A percentile compares a stretch with the other conserved stretches of the same genome.
phyloP scores from a whole-genome alignment of 53 echinoderm and acorn worm species.

The Glandiceps talaboti region DNA sequence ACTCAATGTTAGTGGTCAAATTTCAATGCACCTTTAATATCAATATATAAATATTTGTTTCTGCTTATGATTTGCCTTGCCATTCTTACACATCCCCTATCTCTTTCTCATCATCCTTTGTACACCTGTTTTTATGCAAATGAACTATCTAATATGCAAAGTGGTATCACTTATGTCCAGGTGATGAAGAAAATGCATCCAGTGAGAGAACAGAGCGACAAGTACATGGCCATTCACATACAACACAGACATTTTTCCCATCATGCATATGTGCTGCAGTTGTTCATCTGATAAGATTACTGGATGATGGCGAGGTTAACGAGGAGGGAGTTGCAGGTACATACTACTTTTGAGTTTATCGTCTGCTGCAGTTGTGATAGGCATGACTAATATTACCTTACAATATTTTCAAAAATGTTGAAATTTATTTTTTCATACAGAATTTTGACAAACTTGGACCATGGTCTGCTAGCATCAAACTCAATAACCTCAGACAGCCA shows the following conservation, averaged over 20 bases:
- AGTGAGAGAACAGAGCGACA: constrained; percentile 31
- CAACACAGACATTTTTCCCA: constrained; percentile 87
- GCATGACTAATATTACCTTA: too few species aligned
- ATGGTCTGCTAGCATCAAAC: too few species aligned
- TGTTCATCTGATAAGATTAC: constrained; percentile 61
- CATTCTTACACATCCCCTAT: background rate
- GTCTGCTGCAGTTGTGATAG: too few species aligned
- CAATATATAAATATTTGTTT: too few species aligned
- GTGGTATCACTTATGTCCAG: constrained; percentile 10
- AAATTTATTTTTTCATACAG: too few species aligned
- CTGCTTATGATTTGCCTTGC: too few species aligned
- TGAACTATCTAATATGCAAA: background rate
- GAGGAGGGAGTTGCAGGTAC: constrained; percentile 89
- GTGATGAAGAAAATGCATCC: constrained; percentile 56
- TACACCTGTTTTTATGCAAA: background rate
- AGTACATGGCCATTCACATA: constrained; percentile 80
- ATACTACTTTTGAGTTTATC: background rate
- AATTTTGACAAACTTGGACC: too few species aligned
- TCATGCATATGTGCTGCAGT: constrained; percentile 82
- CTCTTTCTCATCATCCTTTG: background rate
- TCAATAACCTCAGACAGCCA: too few species aligned
- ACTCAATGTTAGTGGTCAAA: too few species aligned
- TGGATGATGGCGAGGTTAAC: constrained; percentile 94
- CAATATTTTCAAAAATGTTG: too few species aligned
- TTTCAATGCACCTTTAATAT: background rate